These are phyloP conservation scores for Chrysolina americana DNA, from an alignment of 2,888 invertebrate genomes.

Conservation along the genomic window DNA sequence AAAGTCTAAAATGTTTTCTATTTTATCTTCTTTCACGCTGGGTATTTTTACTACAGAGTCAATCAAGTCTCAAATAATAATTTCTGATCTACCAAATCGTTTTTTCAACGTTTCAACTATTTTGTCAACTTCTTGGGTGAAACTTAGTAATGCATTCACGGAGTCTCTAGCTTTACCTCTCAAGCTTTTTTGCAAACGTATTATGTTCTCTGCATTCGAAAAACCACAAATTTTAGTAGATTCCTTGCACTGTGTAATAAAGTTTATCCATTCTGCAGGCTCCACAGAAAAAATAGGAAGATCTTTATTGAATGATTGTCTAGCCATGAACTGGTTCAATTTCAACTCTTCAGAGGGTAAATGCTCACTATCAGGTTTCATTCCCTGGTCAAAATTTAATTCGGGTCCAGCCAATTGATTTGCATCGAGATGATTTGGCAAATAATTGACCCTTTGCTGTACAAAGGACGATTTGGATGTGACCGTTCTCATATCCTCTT, in stretches of 20 bases:
- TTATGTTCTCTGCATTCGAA: background rate
- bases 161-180: constrained; percentile 21
- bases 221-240: constrained; percentile 5
- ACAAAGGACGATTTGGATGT: background rate
- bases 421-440: background rate
- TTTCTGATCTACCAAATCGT: constrained; percentile 23
- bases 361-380: background rate
- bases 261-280: constrained; percentile 27
- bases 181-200: constrained; percentile 21
- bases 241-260: constrained; percentile 25
- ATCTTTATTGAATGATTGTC: constrained; percentile 21
- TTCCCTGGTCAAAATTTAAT: background rate
- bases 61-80: constrained; percentile 27
- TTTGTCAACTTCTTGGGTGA: constrained; percentile 20
- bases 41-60: constrained; percentile 10
- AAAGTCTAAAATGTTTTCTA: constrained; percentile 21
- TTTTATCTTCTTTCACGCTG: background rate
- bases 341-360: background rate
- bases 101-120: constrained; percentile 8
- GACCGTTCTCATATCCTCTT: background rate
- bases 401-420: background rate
- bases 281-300: constrained; percentile 21
- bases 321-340: background rate
- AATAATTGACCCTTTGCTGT: background rate
- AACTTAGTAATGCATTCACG: constrained; percentile 19